Evolutionary conservation across 2,113 vertebrate genomes (phyloP), one percentile per base, ranked within the genome.

Genomic region (Lamprotornis superbus): DNA sequence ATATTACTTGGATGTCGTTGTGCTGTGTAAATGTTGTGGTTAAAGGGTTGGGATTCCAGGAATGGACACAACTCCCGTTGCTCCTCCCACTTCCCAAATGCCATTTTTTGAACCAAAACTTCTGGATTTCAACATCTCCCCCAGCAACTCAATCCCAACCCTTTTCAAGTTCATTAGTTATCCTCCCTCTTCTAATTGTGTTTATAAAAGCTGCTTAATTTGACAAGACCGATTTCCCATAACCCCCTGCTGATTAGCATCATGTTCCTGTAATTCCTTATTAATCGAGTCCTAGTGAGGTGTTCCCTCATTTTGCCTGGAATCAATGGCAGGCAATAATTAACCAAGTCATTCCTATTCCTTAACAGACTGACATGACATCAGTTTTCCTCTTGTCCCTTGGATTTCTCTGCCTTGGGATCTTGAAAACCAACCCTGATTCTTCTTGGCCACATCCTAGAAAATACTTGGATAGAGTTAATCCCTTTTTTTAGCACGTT

Each of bases 151-250:
- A 19, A 93, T 83, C 85, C 74, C 63, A 86, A 70, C n/a, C 63
- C 27, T 92, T n/a, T 18, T 18, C 42, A 59, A 86, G 89, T 49
- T 86, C 27, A 22, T 95, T 97, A 94, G 95, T 97, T 95, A 96
- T 74, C 80, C 68, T 90, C 93, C 37, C 30, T 81, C 80, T 77
- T 70, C 59, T 97, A 93, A 95, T 70, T 93, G 79, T 1, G 7
- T 78, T 97, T 95, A 90, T 95, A 96, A 95, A 97, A 96, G 93
- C 90, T 40, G n/a, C 80, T 94, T 95, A 95, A 97, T 96, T 95
- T 94, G 93, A 95, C 96, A 83, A 81, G 93, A 97, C 94, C 22
- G 60, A 97, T 97, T 96, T 95, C 94, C 94, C 96, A 97, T 95
- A 96, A 92, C 89, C 96, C 93, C 91, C 86, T 93, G 83, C 93